A percentile compares a stretch with the other conserved stretches of the same genome.
Evolutionary conservation across 2,888 invertebrate genomes (phyloP).

Genomic region (Leucoma salicis): DNA sequence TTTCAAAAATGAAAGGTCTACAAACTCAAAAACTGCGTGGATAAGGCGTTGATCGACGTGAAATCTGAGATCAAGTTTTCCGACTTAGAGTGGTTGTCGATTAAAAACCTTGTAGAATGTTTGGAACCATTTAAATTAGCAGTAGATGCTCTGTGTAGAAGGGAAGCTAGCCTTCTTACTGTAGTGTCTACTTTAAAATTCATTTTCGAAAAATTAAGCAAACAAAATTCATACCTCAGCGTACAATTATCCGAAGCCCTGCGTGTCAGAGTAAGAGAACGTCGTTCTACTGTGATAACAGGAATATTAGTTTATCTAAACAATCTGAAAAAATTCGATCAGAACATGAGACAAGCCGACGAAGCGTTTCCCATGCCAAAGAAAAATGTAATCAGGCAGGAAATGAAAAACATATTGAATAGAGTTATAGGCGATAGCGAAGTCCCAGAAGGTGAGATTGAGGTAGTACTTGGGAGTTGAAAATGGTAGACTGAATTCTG

Average conservation of each 20-base stretch:
- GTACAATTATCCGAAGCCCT: constrained; percentile 16
- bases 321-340: not conserved
- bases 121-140: constrained; percentile 16
- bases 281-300: not conserved
- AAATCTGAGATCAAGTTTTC: too few species aligned
- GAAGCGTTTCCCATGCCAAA: constrained; percentile 5
- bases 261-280: constrained; percentile 2
- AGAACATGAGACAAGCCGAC: not conserved
- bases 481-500: too few species aligned
- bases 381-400: constrained; percentile 3
- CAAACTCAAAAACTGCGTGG: too few species aligned
- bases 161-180: not conserved
- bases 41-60: too few species aligned
- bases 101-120: too few species aligned
- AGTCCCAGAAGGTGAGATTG: too few species aligned
- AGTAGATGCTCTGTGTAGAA: constrained; percentile 18
- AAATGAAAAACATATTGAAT: not conserved
- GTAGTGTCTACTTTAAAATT: not conserved
- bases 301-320: not conserved
- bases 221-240: not conserved
- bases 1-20: not conserved
- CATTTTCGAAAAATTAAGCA: not conserved
- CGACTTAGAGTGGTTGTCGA: too few species aligned
- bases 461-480: too few species aligned
- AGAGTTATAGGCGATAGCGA: too few species aligned